Evolutionary conservation across 2,797 vertebrate genomes (phyloP), one percentile per base, ranked within the genome.

Genomic region (Silurus lanzhouensis): DNA sequence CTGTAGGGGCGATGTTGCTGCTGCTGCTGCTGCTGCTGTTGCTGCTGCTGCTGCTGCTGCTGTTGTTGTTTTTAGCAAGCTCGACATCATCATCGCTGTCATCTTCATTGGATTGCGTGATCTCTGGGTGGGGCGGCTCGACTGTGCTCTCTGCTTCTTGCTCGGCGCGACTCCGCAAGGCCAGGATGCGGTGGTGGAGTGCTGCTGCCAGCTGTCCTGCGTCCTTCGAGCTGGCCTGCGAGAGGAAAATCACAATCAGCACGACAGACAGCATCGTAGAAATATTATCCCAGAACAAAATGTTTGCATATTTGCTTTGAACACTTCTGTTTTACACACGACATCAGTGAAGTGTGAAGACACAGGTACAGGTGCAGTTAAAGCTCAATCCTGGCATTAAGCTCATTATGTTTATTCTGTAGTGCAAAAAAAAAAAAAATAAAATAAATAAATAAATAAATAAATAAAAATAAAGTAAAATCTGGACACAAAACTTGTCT

Each of bases 171-270:
- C 97, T 99, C 91, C 97, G 95, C 86, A 99, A 92, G 81, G 98
- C 98, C 90, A 99, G 91, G 92, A 99, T 99, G 20, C 98, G 97
- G 89, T 99, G 98, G 92, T 99, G 98, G 87, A 99, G 92, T 0
- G 98, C 98, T 0, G 98, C 97, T 0, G 96, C 99, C 88, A 99
- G 90, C 91, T 99, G 98, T 88, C 98, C 98, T 0, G 98, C 95
- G 87, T 99, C 98, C 94, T 99, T 99, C 85, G 98, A 99, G 91
- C 98, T 99, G 83, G 97, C 98, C 98, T 99, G 68, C 17, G 60
- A 10, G n/a, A 83, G 19, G 17, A 57, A 3, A 27, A 2, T 46
- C 58, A 44, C 20, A 63, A n/a, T 79, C 31, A 79, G 31, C 19
- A 60, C 27, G 31, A 27, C 27, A 22, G 27, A 60, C 0, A 52